A percentile compares a stretch with the other conserved stretches of the same genome.
Conservation (phyloP, 2,797 vertebrate genomes). For the Gymnoscopelus microlampas region DNA sequence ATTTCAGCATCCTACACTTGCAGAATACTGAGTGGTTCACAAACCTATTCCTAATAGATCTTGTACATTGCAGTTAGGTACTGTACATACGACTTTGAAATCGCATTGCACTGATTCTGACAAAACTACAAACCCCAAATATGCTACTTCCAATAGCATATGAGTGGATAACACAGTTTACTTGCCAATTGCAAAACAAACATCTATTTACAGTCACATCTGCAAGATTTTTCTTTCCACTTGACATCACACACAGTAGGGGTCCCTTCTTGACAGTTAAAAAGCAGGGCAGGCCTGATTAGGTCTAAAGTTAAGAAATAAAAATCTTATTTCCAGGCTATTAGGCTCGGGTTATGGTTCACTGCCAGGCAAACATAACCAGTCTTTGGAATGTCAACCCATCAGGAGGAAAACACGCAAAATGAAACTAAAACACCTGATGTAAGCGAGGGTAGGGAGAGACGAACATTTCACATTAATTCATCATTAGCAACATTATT, state of each 20-base stretch:
- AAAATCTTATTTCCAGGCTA: conserved; percentile 32
- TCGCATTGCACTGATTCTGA: no score
- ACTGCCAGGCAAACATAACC: conserved; percentile 36
- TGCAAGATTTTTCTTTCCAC: conserved; percentile 1
- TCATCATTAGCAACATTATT: conserved; percentile 16
- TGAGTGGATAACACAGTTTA: no score
- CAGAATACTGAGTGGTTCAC: no score
- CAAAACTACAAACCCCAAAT: no score
- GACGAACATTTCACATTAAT: conserved; percentile 29
- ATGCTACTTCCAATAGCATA: no score
- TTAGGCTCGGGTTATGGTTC: conserved; percentile 43
- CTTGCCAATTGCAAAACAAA: conserved; percentile 3
- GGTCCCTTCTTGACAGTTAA: conserved; percentile 6
- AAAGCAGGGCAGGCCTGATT: conserved; percentile 21
- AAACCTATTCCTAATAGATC: no score
- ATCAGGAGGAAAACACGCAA: conserved; percentile 36
- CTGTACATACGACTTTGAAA: no score
- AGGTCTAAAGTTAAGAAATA: conserved; percentile 15
- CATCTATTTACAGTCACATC: background rate
- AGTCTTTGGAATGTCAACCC: conserved; percentile 54
- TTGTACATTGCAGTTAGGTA: no score
- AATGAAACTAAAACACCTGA: background rate
- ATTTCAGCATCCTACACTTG: no score
- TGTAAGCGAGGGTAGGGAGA: background rate
- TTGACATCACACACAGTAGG: background rate